phyloP scores from a whole-genome alignment of 2,797 vertebrate species.

The Phataginus tetradactyla region DNA sequence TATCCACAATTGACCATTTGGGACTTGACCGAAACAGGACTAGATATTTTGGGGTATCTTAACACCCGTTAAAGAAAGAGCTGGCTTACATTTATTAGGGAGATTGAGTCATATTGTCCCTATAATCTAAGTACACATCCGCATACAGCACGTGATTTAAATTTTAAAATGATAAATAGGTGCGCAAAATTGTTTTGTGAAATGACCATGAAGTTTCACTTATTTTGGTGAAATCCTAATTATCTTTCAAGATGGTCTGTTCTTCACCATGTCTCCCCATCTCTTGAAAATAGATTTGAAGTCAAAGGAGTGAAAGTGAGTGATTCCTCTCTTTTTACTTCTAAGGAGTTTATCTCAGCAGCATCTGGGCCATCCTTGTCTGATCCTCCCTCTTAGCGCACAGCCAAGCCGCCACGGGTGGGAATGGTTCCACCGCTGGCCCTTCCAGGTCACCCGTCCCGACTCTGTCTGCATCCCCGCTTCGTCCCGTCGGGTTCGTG shows the following conservation, averaged over 20 bases:
- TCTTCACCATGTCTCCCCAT: neutral
- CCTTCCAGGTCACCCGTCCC: neutral
- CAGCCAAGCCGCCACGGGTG: too few species aligned
- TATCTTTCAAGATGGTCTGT: neutral
- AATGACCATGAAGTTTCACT: neutral
- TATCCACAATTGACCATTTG: conserved; percentile 18
- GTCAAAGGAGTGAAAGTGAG: neutral
- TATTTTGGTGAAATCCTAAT: neutral
- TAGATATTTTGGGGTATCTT: neutral
- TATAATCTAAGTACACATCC: neutral
- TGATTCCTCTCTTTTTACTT: conserved; percentile 4
- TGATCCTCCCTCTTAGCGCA: neutral
- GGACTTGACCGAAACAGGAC: neutral
- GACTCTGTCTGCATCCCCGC: neutral
- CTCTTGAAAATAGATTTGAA: conserved; percentile 54
- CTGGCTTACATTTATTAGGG: neutral
- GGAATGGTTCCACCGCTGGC: neutral
- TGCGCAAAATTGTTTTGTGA: conserved; percentile 2
- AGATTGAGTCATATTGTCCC: neutral
- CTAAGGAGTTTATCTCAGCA: neutral
- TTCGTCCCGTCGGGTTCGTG: neutral
- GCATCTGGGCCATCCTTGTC: neutral
- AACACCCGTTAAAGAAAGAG: neutral
- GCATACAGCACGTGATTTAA: neutral
- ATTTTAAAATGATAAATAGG: neutral